phyloP scores from a whole-genome alignment of 2,797 vertebrate species.

The Pterois miles region DNA sequence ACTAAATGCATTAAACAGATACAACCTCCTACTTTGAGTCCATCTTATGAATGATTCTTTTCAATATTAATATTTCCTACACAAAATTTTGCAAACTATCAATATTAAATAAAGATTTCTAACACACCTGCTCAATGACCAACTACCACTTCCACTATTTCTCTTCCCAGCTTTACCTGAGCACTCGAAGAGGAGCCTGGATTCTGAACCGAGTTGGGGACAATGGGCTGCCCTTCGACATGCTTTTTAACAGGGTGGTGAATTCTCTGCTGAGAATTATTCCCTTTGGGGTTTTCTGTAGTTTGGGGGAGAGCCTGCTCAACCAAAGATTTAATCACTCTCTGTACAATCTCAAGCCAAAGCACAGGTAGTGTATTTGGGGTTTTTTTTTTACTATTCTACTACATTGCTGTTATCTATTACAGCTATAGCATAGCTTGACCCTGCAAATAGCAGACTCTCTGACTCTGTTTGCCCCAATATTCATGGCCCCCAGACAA shows the following conservation, averaged over 20 bases:
- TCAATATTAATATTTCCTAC: neutral
- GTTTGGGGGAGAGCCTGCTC: slow-evolving; percentile 60
- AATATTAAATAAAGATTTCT: neutral
- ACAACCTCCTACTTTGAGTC: neutral
- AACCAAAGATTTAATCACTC: slow-evolving; percentile 80
- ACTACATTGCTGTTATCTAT: neutral
- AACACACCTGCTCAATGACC: neutral
- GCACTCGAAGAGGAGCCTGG: slow-evolving; percentile 86
- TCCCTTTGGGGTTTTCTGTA: slow-evolving; percentile 56
- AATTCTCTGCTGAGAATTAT: accelerated
- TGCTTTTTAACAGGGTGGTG: slow-evolving; percentile 21
- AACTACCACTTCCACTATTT: neutral
- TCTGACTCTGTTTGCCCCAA: neutral
- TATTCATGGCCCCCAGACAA: neutral
- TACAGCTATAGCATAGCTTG: neutral
- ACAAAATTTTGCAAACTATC: neutral
- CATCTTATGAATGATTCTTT: neutral
- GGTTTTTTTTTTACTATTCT: neutral
- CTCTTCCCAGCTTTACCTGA: slow-evolving; percentile 81
- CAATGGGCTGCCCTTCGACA: slow-evolving; percentile 76
- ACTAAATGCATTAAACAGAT: neutral
- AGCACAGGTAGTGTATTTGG: slow-evolving; percentile 89
- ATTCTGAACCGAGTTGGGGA: slow-evolving; percentile 80
- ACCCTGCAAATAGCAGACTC: neutral
- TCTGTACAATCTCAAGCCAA: slow-evolving; percentile 86